Conservation (phyloP, 2,888 invertebrate genomes). For the Drosophila hawaiiensis region DNA sequence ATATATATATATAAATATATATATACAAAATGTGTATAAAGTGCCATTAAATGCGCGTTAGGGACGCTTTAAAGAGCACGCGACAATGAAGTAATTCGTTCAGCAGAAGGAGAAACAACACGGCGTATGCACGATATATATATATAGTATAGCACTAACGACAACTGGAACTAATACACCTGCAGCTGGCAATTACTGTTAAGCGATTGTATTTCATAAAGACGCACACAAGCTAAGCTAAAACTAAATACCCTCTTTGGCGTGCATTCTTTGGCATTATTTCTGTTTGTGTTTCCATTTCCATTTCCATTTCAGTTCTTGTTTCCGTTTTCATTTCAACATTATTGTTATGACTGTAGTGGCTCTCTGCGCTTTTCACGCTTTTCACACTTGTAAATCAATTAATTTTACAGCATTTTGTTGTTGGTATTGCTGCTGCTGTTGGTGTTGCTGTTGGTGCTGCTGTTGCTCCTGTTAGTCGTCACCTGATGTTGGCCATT, state of each 20-base stretch:
- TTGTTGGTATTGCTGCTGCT: conserved; percentile 20
- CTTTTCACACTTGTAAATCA: conserved; percentile 81
- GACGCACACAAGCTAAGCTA: conserved; percentile 46
- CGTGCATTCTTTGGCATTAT: conserved; percentile 37
- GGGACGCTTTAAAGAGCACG: conserved; percentile 70
- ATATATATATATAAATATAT: neutral
- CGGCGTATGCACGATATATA: conserved; percentile 7
- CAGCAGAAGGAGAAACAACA: neutral
- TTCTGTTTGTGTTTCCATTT: conserved; percentile 23
- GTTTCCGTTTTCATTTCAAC: conserved; percentile 24
- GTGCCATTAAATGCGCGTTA: conserved; percentile 60
- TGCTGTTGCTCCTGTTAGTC: conserved; percentile 21
- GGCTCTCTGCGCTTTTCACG: conserved; percentile 54
- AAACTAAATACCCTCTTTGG: conserved; percentile 63
- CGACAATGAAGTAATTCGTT: conserved; percentile 42
- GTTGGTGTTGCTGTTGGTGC: conserved; percentile 23
- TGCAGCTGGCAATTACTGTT: conserved; percentile 75
- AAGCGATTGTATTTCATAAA: conserved; percentile 75
- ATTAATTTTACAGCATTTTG: conserved; percentile 73
- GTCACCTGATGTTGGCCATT: conserved; percentile 72
- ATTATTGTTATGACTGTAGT: conserved; percentile 60
- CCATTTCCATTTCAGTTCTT: conserved; percentile 25
- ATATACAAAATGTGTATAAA: conserved; percentile 35
- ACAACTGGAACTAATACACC: conserved; percentile 29
- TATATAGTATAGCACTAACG: conserved; percentile 1